Percentiles rank a stretch among this genome's conserved stretches.
phyloP scores from a whole-genome alignment of 1,140 invertebrate species.

The Pogonus chalceus region DNA sequence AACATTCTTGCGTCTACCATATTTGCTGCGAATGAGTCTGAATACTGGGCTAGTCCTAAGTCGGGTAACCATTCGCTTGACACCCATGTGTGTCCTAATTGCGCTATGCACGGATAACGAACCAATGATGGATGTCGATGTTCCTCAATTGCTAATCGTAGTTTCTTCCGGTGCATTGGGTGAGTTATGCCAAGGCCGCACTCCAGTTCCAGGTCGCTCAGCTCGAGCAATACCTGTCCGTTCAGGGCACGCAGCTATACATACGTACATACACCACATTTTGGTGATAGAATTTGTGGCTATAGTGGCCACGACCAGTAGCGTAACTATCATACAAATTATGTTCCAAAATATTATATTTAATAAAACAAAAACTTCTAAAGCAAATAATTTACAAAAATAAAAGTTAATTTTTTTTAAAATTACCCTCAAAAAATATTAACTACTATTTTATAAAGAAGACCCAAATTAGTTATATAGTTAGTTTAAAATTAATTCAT shows the following conservation, averaged over 20 bases:
- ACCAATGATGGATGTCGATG: slow-evolving; percentile 75
- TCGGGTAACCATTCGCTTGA: slow-evolving; percentile 86
- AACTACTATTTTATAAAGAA: too few species aligned
- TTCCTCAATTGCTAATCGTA: slow-evolving; percentile 89
- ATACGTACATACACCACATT: background rate
- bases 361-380: too few species aligned
- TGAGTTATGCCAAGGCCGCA: slow-evolving; percentile 77
- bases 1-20: slow-evolving; percentile 86
- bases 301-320: too few species aligned
- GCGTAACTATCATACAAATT: too few species aligned
- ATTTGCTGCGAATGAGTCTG: slow-evolving; percentile 78
- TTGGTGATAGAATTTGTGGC: too few species aligned
- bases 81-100: slow-evolving; percentile 84
- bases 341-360: too few species aligned
- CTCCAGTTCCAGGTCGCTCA: slow-evolving; percentile 81
- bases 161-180: slow-evolving; percentile 85
- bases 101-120: slow-evolving; percentile 74
- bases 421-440: too few species aligned
- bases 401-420: too few species aligned
- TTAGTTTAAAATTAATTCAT: too few species aligned
- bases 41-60: slow-evolving; percentile 77
- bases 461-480: too few species aligned
- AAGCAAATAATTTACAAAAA: too few species aligned
- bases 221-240: slow-evolving; percentile 74
- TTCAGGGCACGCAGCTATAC: slow-evolving; percentile 50